phyloP scores from a whole-genome alignment of 2,888 invertebrate genomes.

The Melanchra persicariae region DNA sequence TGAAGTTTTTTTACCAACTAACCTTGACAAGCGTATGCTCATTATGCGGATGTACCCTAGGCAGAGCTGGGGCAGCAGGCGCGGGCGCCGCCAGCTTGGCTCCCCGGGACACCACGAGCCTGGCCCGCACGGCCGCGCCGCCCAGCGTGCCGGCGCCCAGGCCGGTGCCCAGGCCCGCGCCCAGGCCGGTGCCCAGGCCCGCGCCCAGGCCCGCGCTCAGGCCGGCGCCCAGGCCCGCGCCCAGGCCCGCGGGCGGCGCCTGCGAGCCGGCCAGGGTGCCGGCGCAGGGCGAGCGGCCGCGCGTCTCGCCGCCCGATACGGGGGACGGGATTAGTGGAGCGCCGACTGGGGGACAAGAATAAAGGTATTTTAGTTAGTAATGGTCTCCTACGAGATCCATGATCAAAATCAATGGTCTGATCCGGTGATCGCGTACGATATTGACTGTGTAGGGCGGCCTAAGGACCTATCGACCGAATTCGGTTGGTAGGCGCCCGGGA shows the following conservation, averaged over 20 bases:
- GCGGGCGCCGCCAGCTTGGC: constrained; percentile 59
- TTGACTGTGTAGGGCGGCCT: too few relatives aligned
- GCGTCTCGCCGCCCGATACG: constrained; percentile 52
- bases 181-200: constrained; percentile 24
- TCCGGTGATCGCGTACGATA: too few relatives aligned
- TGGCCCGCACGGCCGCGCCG: constrained; percentile 28
- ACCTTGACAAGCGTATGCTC: constrained; percentile 89
- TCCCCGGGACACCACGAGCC: constrained; percentile 67
- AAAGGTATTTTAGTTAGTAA: neutral
- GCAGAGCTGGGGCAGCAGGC: constrained; percentile 35
- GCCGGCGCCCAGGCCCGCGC: constrained; percentile 16
- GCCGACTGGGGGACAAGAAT: constrained; percentile 18
- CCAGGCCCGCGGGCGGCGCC: constrained; percentile 13
- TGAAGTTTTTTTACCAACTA: too few relatives aligned
- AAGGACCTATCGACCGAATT: too few relatives aligned
- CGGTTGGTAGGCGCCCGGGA: too few relatives aligned
- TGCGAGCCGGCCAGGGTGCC: constrained; percentile 12
- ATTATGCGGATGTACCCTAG: constrained; percentile 61
- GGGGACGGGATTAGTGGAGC: constrained; percentile 45
- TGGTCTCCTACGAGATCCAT: too few relatives aligned
- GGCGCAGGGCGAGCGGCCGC: constrained; percentile 32
- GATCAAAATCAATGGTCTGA: too few relatives aligned
- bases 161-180: constrained; percentile 44
- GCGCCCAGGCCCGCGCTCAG: constrained; percentile 48
- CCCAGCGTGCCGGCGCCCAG: constrained; percentile 32